Evolutionary conservation across 2,888 invertebrate species (phyloP), one percentile per base, ranked within the genome.

Genomic region (Microdon myrmicae): DNA sequence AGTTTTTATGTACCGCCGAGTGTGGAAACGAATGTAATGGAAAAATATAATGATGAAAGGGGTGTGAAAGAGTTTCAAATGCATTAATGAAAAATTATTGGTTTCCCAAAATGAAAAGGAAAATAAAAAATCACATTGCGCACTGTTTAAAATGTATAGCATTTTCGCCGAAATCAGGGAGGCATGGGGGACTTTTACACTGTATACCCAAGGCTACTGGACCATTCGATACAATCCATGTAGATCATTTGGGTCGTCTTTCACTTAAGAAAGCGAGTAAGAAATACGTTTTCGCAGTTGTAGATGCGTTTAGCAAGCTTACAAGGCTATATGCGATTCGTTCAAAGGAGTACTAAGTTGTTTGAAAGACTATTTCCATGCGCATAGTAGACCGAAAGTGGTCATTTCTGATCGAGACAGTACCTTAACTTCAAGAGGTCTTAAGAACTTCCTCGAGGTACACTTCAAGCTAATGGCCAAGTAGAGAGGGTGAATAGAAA

Each of bases 21-120:
- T n/a, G n/a, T n/a, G n/a, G 4, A 35, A 5, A 8, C 53, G 5
- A 55, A 66, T 60, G 67, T 68, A 3, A 48, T 70, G 13, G 29
- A 68, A 32, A 23, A 70, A 2, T 47, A 68, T 39, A 58, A 68
- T 20, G 44, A 53, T 26, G 31, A 10, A 31, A 23, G 20, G 25
- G 12, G 39, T 25, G 48, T 49, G 3, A 61, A 61, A 23, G 38
- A 20, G 45, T 34, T 14, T 31, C 9, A 17, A 45, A 29, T 35
- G n/a, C 32, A 25, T 23, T 51, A 13, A 10, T 19, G n/a, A 37
- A 22, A 6, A 32, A 20, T 9, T 47, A 55, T 47, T 38, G 26
- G 49, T 51, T 39, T 29, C 22, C 35, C 19, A 59, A 34, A 45
- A 26, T 53, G 17, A 39, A 13, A 29, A 37, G 31, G 8, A 45